Conservation (phyloP, 2,797 vertebrate genomes). For the Myripristis jacobus region DNA sequence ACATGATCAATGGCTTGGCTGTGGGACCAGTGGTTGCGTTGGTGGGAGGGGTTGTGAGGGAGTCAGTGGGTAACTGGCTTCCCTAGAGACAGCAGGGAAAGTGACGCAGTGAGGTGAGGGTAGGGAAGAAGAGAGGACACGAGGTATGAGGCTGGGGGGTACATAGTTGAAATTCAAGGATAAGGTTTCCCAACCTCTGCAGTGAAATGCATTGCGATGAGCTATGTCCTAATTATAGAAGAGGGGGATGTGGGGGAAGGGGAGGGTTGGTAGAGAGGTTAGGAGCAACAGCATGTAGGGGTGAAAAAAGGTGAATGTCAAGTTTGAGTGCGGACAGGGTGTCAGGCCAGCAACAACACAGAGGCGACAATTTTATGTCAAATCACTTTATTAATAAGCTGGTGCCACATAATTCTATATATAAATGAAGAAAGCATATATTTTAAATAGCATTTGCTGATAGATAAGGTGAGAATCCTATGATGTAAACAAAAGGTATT, state of each 20-base stretch:
- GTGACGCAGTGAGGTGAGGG: conserved; percentile 56
- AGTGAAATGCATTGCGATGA: conserved; percentile 77
- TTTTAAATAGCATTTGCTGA: conserved; percentile 31
- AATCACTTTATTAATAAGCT: conserved; percentile 72
- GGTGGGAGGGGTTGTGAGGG: background rate
- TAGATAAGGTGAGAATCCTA: conserved; percentile 20
- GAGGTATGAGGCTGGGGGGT: conserved; percentile 55
- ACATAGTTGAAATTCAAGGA: conserved; percentile 81
- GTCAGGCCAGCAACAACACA: conserved; percentile 43
- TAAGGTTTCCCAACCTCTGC: conserved; percentile 84
- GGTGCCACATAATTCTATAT: conserved; percentile 36
- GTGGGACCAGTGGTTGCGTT: too few species aligned
- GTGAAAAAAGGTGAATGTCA: conserved; percentile 66
- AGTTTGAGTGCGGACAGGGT: conserved; percentile 42
- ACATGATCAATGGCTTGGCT: conserved; percentile 22
- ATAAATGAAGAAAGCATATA: conserved; percentile 39
- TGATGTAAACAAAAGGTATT: conserved; percentile 35
- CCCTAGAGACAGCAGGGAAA: conserved; percentile 53
- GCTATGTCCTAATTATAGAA: conserved; percentile 83
- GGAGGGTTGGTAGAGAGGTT: conserved; percentile 48
- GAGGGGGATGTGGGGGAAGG: conserved; percentile 37
- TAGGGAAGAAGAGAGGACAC: conserved; percentile 44
- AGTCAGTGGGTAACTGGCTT: background rate
- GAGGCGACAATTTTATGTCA: conserved; percentile 51
- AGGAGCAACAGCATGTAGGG: conserved; percentile 56